Evolutionary conservation across 2,888 invertebrate genomes (phyloP), one percentile per base, ranked within the genome.

Genomic region (Orchestes rusci): DNA sequence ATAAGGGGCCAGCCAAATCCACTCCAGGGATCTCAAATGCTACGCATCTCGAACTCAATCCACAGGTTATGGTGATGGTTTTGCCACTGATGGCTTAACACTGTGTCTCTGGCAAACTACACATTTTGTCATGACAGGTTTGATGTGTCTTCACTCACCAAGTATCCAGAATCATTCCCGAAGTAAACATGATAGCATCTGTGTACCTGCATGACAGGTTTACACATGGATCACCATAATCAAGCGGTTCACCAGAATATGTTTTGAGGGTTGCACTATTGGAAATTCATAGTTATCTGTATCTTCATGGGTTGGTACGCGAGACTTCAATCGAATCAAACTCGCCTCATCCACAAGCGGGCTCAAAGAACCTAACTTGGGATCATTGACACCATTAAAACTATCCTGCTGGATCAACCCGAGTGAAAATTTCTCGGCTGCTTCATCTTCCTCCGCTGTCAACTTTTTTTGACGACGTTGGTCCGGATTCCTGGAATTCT

Each of bases 121-220:
- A n/a, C 56, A 58, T 27, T 50, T 53, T 3, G 16, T 39, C 18
- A 53, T 44, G 3, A 45, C 43, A 28, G 51, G 40, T 34, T 50
- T 35, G 15, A 56, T 40, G n/a, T 20, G 49, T 20, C 29, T 51
- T 38, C 32, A 54, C 39, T 13, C 53, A 52, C 5, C 48, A 51
- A 7, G 57, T n/a, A 13, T 56, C 52, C n/a, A n/a, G n/a, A n/a
- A n/a, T n/a, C n/a, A n/a, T n/a, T n/a, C n/a, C n/a, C n/a, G n/a
- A 31, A 57, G 28, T 31, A 53, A 39, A 38, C 42, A 47, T 23
- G 50, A 17, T 7, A 55, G 43, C 7, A 51, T 52, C 37, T 56
- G 54, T 19, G 43, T 49, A 16, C 52, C 52, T 15, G 52, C 43
- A 28, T 53, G 53, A 15, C 43, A 48, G 4, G 43, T 37, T 27